Evolutionary conservation across 2,113 vertebrate species (phyloP), one percentile per base, ranked within the genome.

Genomic region (Atherinomorus stipes): DNA sequence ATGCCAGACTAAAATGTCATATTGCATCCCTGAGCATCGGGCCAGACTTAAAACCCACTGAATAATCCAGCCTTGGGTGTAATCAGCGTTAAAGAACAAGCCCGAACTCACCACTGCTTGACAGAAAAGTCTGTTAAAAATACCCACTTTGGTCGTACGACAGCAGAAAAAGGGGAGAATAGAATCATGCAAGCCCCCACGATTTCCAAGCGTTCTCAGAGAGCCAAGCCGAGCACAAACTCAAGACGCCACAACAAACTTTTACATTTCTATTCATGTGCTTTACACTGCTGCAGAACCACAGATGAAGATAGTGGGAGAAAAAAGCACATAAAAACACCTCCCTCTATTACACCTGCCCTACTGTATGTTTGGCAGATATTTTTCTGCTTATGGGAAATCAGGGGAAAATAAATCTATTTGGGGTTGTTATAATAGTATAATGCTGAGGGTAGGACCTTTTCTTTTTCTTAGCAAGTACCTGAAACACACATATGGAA

Each of bases 21-120:
- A 50, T 74, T 67, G 63, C 80, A 85, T 89, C 78, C 83, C 76
- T 40, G 31, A 71, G 64, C 79, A 83, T 45, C 21, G 16, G 22
- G 76, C 64, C 78, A 60, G 59, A 66, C 74, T 84, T 83, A 75
- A 69, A 82, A 65, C 79, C 78, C 71, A 70, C 68, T 63, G 86
- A 86, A 83, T 91, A 87, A 91, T 91, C 91, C 87, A 69, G 87
- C 72, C 50, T 81, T 64, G 81, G 78, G 84, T 87, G 85, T 90
- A 85, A 90, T 88, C 85, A 84, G 88, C 77, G 80, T 89, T 85
- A 90, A 90, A 84, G 83, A 89, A 87, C 83, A 81, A 80, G 72
- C 68, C 69, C 9, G 4, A 81, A 85, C 74, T 85, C 84, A 69
- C 72, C 72, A 75, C 84, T 4, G 79, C 64, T 63, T 21, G 25